Percentiles rank a stretch among this genome's conserved stretches.
phyloP scores from a whole-genome alignment of 2,888 invertebrate genomes.

The Drosophila aldrichi region DNA sequence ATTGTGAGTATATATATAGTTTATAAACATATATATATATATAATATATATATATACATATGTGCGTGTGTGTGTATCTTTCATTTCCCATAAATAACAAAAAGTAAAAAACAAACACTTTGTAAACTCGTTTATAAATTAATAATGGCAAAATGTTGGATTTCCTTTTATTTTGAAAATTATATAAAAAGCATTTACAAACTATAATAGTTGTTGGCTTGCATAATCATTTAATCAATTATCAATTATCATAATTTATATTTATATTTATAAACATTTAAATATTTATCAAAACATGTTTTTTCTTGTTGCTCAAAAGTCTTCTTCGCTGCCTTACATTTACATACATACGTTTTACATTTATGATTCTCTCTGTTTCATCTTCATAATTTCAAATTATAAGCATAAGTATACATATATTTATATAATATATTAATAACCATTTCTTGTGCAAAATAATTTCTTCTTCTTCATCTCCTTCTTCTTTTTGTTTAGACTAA shows the following conservation, averaged over 20 bases:
- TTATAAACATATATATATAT: constrained; percentile 22
- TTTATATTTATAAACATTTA: constrained; percentile 74
- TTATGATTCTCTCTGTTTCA: constrained; percentile 57
- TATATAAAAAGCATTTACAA: constrained; percentile 81
- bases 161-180: constrained; percentile 74
- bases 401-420: constrained; percentile 62
- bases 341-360: constrained; percentile 72
- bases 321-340: constrained; percentile 77
- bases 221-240: constrained; percentile 74
- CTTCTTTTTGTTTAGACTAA: constrained; percentile 61
- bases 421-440: constrained; percentile 31
- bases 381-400: constrained; percentile 59
- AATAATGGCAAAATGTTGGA: constrained; percentile 77
- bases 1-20: constrained; percentile 64
- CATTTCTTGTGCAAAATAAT: constrained; percentile 75
- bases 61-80: constrained; percentile 25
- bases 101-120: constrained; percentile 48
- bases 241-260: constrained; percentile 58
- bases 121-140: constrained; percentile 65
- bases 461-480: neutral
- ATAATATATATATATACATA: constrained; percentile 21
- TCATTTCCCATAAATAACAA: constrained; percentile 60
- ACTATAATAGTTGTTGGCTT: constrained; percentile 81
- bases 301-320: constrained; percentile 82
- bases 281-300: constrained; percentile 83